These are phyloP conservation scores for Prinia subflava DNA, from an alignment of 2,113 vertebrate genomes.

Conservation along the genomic window DNA sequence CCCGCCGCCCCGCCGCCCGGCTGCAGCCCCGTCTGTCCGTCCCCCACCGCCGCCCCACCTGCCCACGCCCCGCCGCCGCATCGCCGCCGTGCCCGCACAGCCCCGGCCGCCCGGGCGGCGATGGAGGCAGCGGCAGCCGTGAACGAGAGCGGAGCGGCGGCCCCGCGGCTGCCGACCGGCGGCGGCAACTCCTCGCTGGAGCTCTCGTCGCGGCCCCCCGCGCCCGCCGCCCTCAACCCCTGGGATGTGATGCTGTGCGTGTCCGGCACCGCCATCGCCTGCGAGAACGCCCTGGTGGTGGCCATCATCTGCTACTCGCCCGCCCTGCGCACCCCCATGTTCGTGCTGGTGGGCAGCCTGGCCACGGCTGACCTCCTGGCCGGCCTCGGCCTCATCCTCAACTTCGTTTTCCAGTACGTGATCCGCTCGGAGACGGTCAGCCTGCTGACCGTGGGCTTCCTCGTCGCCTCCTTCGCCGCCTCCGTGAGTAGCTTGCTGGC, in stretches of 20 bases:
- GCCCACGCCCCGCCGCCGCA: too few species aligned
- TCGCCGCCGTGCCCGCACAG: neutral
- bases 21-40: too few species aligned
- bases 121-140: conserved; percentile 83
- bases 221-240: conserved; percentile 82
- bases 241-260: conserved; percentile 97
- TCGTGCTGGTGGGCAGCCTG: conserved; percentile 92
- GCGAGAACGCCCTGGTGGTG: conserved; percentile 95
- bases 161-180: neutral
- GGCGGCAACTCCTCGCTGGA: conserved; percentile 74
- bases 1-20: too few species aligned
- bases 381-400: conserved; percentile 92
- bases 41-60: too few species aligned
- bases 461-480: conserved; percentile 94
- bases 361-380: conserved; percentile 95
- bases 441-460: conserved; percentile 93
- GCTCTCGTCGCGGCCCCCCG: conserved; percentile 75
- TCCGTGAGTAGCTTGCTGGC: conserved; percentile 95
- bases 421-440: conserved; percentile 92
- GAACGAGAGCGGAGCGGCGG: conserved; percentile 70
- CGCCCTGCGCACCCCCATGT: conserved; percentile 90
- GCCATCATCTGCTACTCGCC: conserved; percentile 96
- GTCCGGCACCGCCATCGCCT: conserved; percentile 93
- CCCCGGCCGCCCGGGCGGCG: conserved; percentile 10
- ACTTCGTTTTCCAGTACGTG: conserved; percentile 95